Percentiles rank a stretch among this genome's conserved stretches.
phyloP scores from a whole-genome alignment of 2,113 vertebrate genomes.

The Gallinago paraguaiae region DNA sequence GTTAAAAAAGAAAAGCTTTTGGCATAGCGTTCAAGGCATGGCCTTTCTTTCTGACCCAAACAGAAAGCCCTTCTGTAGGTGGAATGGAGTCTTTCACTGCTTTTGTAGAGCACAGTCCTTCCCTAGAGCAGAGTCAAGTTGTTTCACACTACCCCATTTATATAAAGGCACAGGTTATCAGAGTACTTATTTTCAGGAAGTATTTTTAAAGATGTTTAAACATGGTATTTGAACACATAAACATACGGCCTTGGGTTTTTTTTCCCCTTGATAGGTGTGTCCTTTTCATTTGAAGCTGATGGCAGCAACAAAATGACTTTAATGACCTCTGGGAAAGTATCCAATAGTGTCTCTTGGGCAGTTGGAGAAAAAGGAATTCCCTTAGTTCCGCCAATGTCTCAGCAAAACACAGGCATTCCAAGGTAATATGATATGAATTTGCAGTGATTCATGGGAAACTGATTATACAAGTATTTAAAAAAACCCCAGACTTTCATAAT shows the following conservation, averaged over 20 bases:
- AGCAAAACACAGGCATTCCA: slow-evolving; percentile 75
- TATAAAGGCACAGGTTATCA: not conserved
- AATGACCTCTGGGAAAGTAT: slow-evolving; percentile 94
- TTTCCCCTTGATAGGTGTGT: slow-evolving; percentile 77
- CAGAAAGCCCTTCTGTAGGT: not conserved
- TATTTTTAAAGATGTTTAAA: not conserved
- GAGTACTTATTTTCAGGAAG: not conserved
- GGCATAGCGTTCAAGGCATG: not conserved
- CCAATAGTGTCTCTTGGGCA: slow-evolving; percentile 90
- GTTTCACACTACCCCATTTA: not conserved
- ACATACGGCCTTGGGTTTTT: not conserved
- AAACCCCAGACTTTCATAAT: not conserved
- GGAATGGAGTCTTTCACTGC: not conserved
- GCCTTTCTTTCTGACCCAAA: not conserved
- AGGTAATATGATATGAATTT: slow-evolving; percentile 72
- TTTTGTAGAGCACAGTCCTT: not conserved
- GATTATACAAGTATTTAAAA: not conserved
- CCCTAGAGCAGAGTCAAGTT: not conserved
- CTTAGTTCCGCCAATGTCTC: slow-evolving; percentile 83
- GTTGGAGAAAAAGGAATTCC: slow-evolving; percentile 85
- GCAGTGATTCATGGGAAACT: not conserved
- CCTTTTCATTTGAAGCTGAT: slow-evolving; percentile 92
- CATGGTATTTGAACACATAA: not conserved
- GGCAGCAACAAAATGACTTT: slow-evolving; percentile 86
- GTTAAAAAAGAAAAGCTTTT: not conserved